Evolutionary conservation across 2,888 invertebrate species (phyloP).

Genomic region (Frankliniella fusca): DNA sequence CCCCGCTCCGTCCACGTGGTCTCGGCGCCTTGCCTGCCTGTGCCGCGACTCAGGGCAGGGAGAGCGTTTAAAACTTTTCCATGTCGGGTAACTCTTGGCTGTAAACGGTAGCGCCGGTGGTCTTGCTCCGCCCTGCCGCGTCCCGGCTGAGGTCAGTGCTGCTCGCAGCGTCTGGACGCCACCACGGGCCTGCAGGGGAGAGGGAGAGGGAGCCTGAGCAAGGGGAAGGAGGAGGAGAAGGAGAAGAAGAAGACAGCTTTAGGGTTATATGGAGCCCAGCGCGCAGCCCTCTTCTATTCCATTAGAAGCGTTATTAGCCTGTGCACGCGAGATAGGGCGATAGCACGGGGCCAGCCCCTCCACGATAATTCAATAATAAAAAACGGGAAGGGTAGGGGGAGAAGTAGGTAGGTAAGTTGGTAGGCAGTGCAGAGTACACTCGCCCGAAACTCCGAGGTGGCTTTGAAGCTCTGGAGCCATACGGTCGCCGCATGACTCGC

Average conservation of each 20-base stretch:
- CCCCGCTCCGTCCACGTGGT: neutral
- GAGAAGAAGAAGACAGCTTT: neutral
- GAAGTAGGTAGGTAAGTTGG: neutral
- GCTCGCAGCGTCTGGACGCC: neutral
- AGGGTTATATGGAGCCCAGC: neutral
- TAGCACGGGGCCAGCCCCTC: neutral
- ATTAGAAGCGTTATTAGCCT: constrained; percentile 20
- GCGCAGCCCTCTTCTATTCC: constrained; percentile 4
- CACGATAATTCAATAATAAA: constrained; percentile 25
- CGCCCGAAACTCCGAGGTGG: too few species aligned
- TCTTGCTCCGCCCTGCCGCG: too few species aligned
- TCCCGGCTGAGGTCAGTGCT: neutral
- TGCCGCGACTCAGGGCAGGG: too few species aligned
- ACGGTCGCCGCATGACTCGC: too few species aligned
- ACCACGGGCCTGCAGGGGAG: neutral
- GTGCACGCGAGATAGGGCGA: constrained; percentile 23
- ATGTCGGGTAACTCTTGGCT: neutral
- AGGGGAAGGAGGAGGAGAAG: too few species aligned
- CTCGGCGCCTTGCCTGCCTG: neutral
- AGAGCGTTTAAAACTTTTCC: too few species aligned
- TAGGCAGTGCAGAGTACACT: neutral
- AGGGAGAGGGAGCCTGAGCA: neutral
- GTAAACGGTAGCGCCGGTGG: neutral
- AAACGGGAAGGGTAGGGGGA: neutral
- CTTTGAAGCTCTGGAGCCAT: too few species aligned